Base-by-base conservation (phyloP, 2,888 invertebrate species). In the Lepidonotus clava region DNA sequence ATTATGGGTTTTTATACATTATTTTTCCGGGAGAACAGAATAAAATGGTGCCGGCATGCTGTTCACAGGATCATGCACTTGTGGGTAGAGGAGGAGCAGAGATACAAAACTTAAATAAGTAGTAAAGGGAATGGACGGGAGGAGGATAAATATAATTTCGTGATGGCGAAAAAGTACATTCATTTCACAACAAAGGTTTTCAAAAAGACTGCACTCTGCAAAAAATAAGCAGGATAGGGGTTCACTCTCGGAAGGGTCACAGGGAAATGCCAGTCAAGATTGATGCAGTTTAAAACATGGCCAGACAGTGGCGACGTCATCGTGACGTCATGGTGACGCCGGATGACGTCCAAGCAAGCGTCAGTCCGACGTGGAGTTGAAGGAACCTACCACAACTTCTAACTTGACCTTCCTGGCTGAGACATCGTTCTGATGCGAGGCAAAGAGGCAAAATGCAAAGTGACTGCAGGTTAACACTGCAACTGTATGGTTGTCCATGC, bases 331-430 rank as follows among this genome's bases (percentile, higher is more conserved):
- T 11, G n/a, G 38, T 28, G 61, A 28, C 61, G 61, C 61, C 28
- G 11, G 21, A 71, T 71, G 71, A 71, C 71, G 71, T 18, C 71
- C 14, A 71, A 71, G 71, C 71, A 71, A 71, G 71, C 71, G 38
- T 71, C 71, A 34, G 71, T 21, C 71, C 38, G 71, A 24, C 34
- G 14, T 71, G 71, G 71, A 36, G 71, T 38, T 71, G 36, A 38
- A 71, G 34, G n/a, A 40, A 85, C 85, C 71, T 85, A 85, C 85
- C 85, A 85, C 71, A 11, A 85, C 76, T 76, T 85, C 85, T 53
- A 85, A 71, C 46, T 51, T 40, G n/a, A 85, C 85, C 53, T 85
- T 85, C 85, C 85, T 38, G 21, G 51, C 46, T 8, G 85, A 83
- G 80, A 80, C 80, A 41, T 51, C 80, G 51, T 80, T 80, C 80